Evolutionary conservation across 53 echinoderm and acorn worm genomes (phyloP).

Genomic region (Patiria pectinifera): DNA sequence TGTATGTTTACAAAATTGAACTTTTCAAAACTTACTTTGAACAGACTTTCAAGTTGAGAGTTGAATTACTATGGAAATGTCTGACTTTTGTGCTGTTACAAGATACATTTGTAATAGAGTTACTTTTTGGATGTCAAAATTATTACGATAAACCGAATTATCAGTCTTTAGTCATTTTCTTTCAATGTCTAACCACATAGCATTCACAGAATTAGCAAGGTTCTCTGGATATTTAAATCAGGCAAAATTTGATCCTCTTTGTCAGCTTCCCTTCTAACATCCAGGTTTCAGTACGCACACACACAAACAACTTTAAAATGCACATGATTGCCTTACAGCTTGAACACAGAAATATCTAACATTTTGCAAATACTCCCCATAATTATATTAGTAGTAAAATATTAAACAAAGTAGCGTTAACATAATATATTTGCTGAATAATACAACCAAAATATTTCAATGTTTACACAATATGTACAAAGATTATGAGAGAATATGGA

Average conservation of each 20-base stretch:
- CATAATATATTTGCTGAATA: slow-evolving; percentile 25
- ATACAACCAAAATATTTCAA: slow-evolving; percentile 10
- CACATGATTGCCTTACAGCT: slow-evolving; percentile 16
- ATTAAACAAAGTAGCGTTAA: slow-evolving; percentile 16
- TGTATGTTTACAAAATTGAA: too few species aligned
- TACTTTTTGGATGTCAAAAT: too few species aligned
- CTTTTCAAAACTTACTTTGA: too few species aligned
- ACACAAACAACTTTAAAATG: neutral
- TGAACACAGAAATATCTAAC: neutral
- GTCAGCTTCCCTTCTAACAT: neutral
- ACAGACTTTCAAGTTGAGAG: too few species aligned
- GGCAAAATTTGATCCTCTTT: neutral
- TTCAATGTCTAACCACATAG: too few species aligned
- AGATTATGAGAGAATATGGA: slow-evolving; percentile 47
- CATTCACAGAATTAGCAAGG: too few species aligned
- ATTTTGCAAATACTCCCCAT: neutral
- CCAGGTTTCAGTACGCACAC: neutral
- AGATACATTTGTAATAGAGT: too few species aligned
- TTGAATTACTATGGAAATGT: too few species aligned
- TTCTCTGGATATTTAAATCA: too few species aligned
- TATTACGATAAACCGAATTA: too few species aligned
- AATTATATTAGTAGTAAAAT: slow-evolving; percentile 33
- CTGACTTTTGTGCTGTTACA: too few species aligned
- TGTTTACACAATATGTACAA: slow-evolving; percentile 60
- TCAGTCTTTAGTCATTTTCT: too few species aligned